Evolutionary conservation across 1,140 invertebrate genomes (phyloP), one percentile per base, ranked within the genome.

Genomic region (Drosophila subobscura): DNA sequence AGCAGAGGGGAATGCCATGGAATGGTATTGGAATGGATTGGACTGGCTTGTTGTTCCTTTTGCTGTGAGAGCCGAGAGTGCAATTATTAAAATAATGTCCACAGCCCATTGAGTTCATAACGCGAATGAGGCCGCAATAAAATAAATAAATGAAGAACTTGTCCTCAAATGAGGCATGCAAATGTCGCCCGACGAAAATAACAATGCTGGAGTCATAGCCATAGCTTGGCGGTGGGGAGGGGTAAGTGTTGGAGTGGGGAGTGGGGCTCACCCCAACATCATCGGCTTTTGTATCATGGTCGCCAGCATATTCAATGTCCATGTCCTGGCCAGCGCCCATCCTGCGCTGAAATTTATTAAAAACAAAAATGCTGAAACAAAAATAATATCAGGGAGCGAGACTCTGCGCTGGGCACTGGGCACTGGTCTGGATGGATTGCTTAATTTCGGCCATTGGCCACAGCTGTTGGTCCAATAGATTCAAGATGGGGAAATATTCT

Each of bases 91-190:
- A 90, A 90, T 85, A 77, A 83, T 83, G 77, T 79, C 78, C 89
- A 90, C 78, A 85, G 88, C 55, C 89, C 88, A 90, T 90, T 90
- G 89, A 90, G 77, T 89, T 90, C 89, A 89, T 90, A 90, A 90
- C 89, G 89, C 88, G 89, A 90, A 90, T 90, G 89, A 90, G 89
- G 89, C 84, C 88, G 89, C 89, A 90, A 89, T 90, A 90, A 90
- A 90, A 90, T 90, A 90, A 90, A 90, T 90, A 90, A 90, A 89
- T 89, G 80, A 89, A 90, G 81, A 89, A 85, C 74, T 85, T 85
- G 74, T 81, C 53, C 71, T 89, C 84, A 88, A 88, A 88, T 88
- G 83, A 88, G 83, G 66, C 83, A 88, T 86, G 81, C 81, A 86
- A 86, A 86, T 86, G 77, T 73, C 68, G 68, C 68, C 51, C 55